Base-by-base conservation (phyloP, 2,888 invertebrate species). In the Apamea sordens region DNA sequence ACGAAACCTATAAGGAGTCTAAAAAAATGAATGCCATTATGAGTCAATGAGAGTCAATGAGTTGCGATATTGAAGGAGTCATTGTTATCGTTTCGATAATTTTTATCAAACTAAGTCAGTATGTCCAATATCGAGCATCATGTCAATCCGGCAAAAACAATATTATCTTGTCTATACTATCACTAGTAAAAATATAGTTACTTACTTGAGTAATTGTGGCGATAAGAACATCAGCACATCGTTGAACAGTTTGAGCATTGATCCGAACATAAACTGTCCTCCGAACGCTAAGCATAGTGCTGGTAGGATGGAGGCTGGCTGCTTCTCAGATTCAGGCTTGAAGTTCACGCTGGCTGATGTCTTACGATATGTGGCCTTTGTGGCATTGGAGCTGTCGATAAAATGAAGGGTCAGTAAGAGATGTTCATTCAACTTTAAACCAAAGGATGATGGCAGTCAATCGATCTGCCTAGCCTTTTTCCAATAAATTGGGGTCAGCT, bases 211-310 rank as follows among this genome's bases (percentile, higher is more conserved):
- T 90, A 99, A 97, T 94, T 99, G 98, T 0, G 99, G 99, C 89
- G 98, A 99, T 65, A 98, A 97, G 95, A 99, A 99, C 86, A 98
- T 98, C 76, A 99, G 94, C 28, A 98, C 85, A 95, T 99, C 99
- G 91, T 98, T 98, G 61, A 98, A 91, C 0, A 99, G 94, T 95
- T 99, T 99, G 85, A 99, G 97, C 74, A 98, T 93, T 0, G 98
- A 97, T n/a, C 99, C 99, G 90, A 99, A 98, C 2, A 99, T 83
- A 93, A 99, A 99, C 77, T 98, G 98, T 1, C 98, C 98, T 70
- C 99, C 99, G 94, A 99, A 99, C 10, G 99, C 98, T 92, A 98
- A 98, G 88, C 98, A 97, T 70, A 99, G 97, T 0, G 99, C 98
- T 56, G 98, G 98, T 91, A 99, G 95, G 88, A 99, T 98, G 0